Evolutionary conservation across 2,797 vertebrate species (phyloP).

Genomic region (Pipistrellus pipistrellus): DNA sequence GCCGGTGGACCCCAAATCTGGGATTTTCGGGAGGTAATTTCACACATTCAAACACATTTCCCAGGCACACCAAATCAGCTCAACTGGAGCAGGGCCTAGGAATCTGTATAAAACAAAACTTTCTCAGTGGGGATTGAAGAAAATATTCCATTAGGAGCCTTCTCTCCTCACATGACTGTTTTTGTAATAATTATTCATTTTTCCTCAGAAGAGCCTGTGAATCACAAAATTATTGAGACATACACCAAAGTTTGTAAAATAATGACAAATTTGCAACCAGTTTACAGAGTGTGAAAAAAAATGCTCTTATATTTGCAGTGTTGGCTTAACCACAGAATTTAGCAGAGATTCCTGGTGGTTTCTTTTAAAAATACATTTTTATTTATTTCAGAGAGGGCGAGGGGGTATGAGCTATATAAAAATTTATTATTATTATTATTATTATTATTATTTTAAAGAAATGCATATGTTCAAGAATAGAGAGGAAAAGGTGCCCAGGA

Average conservation of each 20-base stretch:
- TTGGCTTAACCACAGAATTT: too few species aligned
- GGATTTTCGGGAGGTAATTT: neutral
- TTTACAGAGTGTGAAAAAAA: constrained; percentile 9
- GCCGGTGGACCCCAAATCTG: neutral
- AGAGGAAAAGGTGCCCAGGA: neutral
- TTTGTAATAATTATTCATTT: neutral
- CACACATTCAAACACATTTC: neutral
- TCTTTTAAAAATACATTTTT: too few species aligned
- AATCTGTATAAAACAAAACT: neutral
- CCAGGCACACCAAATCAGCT: neutral
- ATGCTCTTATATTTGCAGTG: neutral
- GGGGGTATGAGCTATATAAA: too few species aligned
- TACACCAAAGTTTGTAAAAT: neutral
- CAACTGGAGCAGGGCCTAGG: neutral
- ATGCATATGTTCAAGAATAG: neutral
- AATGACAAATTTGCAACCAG: neutral
- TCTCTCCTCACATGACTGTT: neutral
- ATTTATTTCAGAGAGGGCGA: too few species aligned
- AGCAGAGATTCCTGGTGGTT: too few species aligned
- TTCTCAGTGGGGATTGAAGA: neutral
- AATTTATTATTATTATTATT: too few species aligned
- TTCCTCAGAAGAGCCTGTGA: neutral
- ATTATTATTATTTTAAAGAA: neutral
- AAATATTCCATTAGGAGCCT: neutral
- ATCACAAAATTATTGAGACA: constrained; percentile 11